Conservation (phyloP, 1,140 invertebrate species). For the Cephus cinctus region DNA sequence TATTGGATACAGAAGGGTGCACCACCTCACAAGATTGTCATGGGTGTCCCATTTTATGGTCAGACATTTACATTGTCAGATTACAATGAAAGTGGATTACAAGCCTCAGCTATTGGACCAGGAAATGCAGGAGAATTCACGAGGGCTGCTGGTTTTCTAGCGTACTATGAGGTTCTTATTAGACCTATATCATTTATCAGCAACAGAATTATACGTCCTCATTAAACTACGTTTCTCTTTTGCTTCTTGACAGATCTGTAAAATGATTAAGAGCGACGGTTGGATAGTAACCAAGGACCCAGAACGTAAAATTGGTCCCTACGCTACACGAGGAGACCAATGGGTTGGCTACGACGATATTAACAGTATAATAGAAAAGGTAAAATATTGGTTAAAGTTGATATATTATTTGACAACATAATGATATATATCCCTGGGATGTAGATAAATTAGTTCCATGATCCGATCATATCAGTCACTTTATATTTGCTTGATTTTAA, state of each 20-base stretch:
- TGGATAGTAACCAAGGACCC: conserved; percentile 69
- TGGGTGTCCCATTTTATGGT: conserved; percentile 85
- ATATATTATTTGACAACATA: neutral
- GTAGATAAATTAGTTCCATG: too few relatives aligned
- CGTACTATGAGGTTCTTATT: conserved; percentile 76
- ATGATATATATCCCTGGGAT: neutral
- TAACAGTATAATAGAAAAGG: conserved; percentile 61
- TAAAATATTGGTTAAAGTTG: conserved; percentile 13
- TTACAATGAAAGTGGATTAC: conserved; percentile 61
- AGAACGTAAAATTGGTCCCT: conserved; percentile 69
- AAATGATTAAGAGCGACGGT: conserved; percentile 58
- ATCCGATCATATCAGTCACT: too few relatives aligned
- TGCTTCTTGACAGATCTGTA: conserved; percentile 60
- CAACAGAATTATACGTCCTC: neutral
- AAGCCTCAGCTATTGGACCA: conserved; percentile 69
- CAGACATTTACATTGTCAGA: conserved; percentile 74
- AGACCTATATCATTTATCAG: conserved; percentile 7
- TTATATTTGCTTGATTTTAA: too few relatives aligned
- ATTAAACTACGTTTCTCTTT: conserved; percentile 2
- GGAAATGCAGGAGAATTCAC: conserved; percentile 79
- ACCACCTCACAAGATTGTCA: conserved; percentile 69
- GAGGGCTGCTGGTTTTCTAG: conserved; percentile 74
- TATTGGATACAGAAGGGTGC: conserved; percentile 81
- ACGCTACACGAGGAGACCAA: conserved; percentile 69
- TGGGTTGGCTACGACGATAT: conserved; percentile 84